Percentiles rank a stretch among this genome's conserved stretches.
These are phyloP conservation scores for Crocodylus rhombifer DNA, from an alignment of 2,797 vertebrate species.

Conservation along the genomic window DNA sequence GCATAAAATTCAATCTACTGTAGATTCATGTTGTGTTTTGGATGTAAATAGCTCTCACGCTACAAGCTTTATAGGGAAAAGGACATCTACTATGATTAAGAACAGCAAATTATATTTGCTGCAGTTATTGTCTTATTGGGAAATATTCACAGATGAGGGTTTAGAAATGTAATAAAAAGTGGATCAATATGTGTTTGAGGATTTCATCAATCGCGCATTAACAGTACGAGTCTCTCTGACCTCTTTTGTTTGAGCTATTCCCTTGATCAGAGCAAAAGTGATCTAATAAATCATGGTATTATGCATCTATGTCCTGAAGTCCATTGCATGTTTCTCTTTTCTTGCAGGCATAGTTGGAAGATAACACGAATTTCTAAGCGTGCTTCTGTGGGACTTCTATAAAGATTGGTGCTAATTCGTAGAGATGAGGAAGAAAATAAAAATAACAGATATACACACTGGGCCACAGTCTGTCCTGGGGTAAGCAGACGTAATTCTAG, in stretches of 20 bases:
- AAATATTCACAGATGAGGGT: constrained; percentile 76
- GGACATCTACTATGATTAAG: constrained; percentile 74
- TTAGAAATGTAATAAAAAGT: constrained; percentile 81
- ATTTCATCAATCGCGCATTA: constrained; percentile 80
- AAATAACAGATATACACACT: background rate
- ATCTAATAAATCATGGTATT: constrained; percentile 75
- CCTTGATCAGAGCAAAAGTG: constrained; percentile 68
- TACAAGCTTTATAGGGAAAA: constrained; percentile 58
- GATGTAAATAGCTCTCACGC: constrained; percentile 62
- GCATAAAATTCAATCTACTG: constrained; percentile 35
- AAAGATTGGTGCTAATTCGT: background rate
- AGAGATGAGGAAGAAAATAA: background rate
- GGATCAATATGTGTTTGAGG: constrained; percentile 80
- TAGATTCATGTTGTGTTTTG: constrained; percentile 44
- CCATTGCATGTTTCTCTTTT: constrained; percentile 46
- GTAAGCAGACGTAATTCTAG: background rate
- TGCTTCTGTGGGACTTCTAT: background rate
- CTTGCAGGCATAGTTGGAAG: constrained; percentile 41
- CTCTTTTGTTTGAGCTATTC: constrained; percentile 74
- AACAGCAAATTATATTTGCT: constrained; percentile 79
- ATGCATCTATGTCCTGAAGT: constrained; percentile 60
- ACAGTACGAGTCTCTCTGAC: constrained; percentile 73
- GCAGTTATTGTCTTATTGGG: constrained; percentile 78
- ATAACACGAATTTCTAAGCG: background rate
- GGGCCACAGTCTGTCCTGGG: background rate